A percentile compares a stretch with the other conserved stretches of the same genome.
Conservation (phyloP, 2,113 vertebrate species). For the Paracanthobrama guichenoti region DNA sequence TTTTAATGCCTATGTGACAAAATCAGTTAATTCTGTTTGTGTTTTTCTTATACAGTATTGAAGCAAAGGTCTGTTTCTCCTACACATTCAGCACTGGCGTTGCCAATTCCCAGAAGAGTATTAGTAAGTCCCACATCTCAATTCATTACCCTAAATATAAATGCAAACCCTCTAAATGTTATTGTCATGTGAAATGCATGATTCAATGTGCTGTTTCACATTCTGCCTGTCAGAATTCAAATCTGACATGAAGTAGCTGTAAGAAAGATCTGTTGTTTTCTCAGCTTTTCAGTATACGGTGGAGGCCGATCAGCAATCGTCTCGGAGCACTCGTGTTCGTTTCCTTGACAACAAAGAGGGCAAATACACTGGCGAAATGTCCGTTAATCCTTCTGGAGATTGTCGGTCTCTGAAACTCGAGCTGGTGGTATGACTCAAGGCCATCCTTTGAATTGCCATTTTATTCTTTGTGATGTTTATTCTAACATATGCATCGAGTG, state of each 20-base stretch:
- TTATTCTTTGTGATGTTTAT: background rate
- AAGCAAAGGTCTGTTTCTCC: slow-evolving; percentile 86
- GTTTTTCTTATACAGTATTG: slow-evolving; percentile 71
- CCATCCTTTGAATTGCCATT: background rate
- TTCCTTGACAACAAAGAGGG: slow-evolving; percentile 72
- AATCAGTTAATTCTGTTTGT: slow-evolving; percentile 13
- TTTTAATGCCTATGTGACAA: background rate
- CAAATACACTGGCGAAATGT: slow-evolving; percentile 68
- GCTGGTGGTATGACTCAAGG: slow-evolving; percentile 78
- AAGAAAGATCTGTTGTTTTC: background rate
- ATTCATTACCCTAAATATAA: background rate
- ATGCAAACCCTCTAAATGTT: background rate
- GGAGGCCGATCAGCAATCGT: slow-evolving; percentile 76
- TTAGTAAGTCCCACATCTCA: slow-evolving; percentile 81
- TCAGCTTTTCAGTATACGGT: slow-evolving; percentile 82
- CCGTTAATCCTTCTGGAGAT: slow-evolving; percentile 67
- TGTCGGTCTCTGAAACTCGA: slow-evolving; percentile 76
- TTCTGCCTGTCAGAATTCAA: background rate
- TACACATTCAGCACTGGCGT: slow-evolving; percentile 81
- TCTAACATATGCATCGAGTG: background rate
- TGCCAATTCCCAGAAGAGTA: slow-evolving; percentile 71
- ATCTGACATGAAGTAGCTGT: background rate
- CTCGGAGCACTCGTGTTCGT: slow-evolving; percentile 75
- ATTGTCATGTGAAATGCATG: background rate
- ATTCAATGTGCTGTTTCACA: background rate